Percentiles rank a stretch among this genome's conserved stretches.
Evolutionary conservation across 1,140 invertebrate species (phyloP).

Genomic region (Macrostomum lignano): DNA sequence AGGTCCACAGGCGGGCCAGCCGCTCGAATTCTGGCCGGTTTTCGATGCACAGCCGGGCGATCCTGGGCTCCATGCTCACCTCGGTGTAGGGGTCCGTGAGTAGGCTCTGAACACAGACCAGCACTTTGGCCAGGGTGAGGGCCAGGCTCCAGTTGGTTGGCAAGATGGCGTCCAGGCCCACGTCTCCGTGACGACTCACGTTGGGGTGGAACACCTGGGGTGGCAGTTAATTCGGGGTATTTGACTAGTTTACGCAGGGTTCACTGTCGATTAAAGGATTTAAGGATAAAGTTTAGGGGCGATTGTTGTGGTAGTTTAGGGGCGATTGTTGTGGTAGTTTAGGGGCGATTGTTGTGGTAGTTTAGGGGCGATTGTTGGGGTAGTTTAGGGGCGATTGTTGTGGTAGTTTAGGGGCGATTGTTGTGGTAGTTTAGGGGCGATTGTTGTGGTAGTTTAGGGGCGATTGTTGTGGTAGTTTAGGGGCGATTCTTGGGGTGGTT

Average conservation of each 20-base stretch:
- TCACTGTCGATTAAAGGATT: not conserved
- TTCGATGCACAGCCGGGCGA: slow-evolving; percentile 39
- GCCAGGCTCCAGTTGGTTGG: slow-evolving; percentile 67
- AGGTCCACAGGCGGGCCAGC: slow-evolving; percentile 56
- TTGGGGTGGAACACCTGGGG: slow-evolving; percentile 78
- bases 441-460: no score
- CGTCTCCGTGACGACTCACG: slow-evolving; percentile 71
- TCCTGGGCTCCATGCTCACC: slow-evolving; percentile 62
- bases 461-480: no score
- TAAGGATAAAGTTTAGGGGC: no score
- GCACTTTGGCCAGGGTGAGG: slow-evolving; percentile 51
- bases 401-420: no score
- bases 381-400: no score
- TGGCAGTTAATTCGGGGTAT: slow-evolving; percentile 35
- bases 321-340: no score
- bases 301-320: no score
- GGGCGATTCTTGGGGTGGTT: no score
- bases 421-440: no score
- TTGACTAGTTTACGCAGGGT: not conserved
- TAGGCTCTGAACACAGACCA: slow-evolving; percentile 41
- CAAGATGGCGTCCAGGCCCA: slow-evolving; percentile 71
- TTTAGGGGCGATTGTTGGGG: no score
- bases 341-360: no score
- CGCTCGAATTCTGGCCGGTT: slow-evolving; percentile 41
- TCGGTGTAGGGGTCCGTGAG: slow-evolving; percentile 66